A percentile compares a stretch with the other conserved stretches of the same genome.
Conservation (phyloP, 1,140 invertebrate species). For the Drosophila littoralis region DNA sequence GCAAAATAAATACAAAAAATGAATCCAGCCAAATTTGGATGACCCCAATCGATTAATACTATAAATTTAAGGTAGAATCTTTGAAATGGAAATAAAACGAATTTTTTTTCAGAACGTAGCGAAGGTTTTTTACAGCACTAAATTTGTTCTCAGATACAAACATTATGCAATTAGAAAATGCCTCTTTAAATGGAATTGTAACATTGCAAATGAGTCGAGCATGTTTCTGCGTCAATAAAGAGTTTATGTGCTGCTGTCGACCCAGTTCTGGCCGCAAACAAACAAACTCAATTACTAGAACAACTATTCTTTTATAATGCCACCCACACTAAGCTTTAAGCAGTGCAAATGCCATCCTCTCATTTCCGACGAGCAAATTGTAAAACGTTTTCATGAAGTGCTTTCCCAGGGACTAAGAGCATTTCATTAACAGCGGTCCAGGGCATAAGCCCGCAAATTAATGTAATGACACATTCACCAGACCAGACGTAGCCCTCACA, state of each 20-base stretch:
- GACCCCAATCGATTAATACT: no score
- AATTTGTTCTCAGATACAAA: no score
- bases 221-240: slow-evolving; percentile 12
- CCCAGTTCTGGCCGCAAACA: slow-evolving; percentile 43
- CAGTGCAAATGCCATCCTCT: slow-evolving; percentile 28
- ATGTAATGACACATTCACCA: slow-evolving; percentile 55
- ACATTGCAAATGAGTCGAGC: slow-evolving; percentile 26
- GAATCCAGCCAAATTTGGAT: background rate
- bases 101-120: background rate
- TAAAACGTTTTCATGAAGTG: slow-evolving; percentile 49
- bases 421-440: slow-evolving; percentile 55
- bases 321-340: slow-evolving; percentile 40
- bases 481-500: slow-evolving; percentile 4
- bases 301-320: slow-evolving; percentile 51
- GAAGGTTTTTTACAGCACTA: no score
- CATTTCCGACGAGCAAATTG: slow-evolving; percentile 40
- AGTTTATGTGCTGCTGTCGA: slow-evolving; percentile 15
- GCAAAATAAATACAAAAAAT: background rate
- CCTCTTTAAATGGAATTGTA: slow-evolving; percentile 13
- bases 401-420: slow-evolving; percentile 32
- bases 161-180: background rate
- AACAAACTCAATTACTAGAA: slow-evolving; percentile 54
- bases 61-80: no score
- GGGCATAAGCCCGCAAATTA: slow-evolving; percentile 65
- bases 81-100: no score